Conservation (phyloP, 2,888 invertebrate species). For the Saturnia japonica region DNA sequence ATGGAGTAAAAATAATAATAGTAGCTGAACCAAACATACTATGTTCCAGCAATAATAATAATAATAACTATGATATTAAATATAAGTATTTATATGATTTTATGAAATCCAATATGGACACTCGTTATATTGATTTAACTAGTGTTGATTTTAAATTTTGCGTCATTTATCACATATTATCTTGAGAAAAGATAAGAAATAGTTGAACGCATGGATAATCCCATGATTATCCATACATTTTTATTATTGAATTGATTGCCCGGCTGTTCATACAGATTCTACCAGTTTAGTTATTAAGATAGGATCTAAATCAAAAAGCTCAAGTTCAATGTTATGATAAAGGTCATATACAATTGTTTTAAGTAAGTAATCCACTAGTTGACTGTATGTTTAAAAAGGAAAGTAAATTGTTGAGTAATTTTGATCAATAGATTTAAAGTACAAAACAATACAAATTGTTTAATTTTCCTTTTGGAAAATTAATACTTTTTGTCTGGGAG, state of each 20-base stretch:
- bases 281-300: not conserved
- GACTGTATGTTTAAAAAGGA: too few species aligned
- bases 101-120: conserved; percentile 44
- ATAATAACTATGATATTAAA: conserved; percentile 56
- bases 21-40: conserved; percentile 37
- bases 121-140: conserved; percentile 46
- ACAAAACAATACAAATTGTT: too few species aligned
- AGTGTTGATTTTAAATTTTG: conserved; percentile 54
- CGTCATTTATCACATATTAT: conserved; percentile 43
- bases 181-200: not conserved
- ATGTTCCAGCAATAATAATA: conserved; percentile 40
- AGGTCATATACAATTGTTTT: not conserved
- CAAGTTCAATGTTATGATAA: not conserved
- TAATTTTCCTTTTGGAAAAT: too few species aligned
- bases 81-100: conserved; percentile 53
- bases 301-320: not conserved
- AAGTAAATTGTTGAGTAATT: too few species aligned
- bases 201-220: not conserved
- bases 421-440: too few species aligned
- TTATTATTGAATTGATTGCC: not conserved
- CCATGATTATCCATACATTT: not conserved
- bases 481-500: too few species aligned
- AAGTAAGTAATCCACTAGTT: too few species aligned
- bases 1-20: conserved; percentile 33
- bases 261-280: not conserved